Evolutionary conservation across 1,140 invertebrate species (phyloP).

Genomic region (Neoseiulus cucumeris): DNA sequence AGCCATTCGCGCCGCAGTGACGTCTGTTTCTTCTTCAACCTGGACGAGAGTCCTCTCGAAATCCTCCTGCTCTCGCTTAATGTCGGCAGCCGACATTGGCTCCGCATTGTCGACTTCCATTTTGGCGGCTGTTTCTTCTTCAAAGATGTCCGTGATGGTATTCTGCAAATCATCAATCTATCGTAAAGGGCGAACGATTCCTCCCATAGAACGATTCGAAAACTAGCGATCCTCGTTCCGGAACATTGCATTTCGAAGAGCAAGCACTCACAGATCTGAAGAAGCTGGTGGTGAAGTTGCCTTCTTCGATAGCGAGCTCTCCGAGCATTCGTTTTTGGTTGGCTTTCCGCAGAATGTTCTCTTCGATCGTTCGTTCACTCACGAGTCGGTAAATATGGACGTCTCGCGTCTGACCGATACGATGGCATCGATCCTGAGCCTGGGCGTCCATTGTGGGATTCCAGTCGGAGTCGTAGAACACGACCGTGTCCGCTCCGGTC

Average conservation of each 20-base stretch:
- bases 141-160: not conserved
- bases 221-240: not conserved
- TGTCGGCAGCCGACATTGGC: conserved; percentile 35
- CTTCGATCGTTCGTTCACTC: conserved; percentile 90
- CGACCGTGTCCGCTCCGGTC: conserved; percentile 95
- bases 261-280: conserved; percentile 78
- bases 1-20: conserved; percentile 65
- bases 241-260: too few species aligned
- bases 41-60: conserved; percentile 48
- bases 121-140: conserved; percentile 37
- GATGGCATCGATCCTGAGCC: conserved; percentile 91
- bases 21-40: conserved; percentile 84
- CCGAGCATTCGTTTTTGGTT: conserved; percentile 90
- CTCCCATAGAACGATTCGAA: not conserved
- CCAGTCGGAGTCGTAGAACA: conserved; percentile 99
- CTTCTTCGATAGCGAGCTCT: conserved; percentile 93
- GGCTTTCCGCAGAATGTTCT: conserved; percentile 97
- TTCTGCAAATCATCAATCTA: conserved; percentile 7
- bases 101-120: conserved; percentile 48
- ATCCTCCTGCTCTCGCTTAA: conserved; percentile 26
- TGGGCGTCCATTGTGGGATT: conserved; percentile 99
- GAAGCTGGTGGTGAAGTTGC: conserved; percentile 93
- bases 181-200: conserved; percentile 7
- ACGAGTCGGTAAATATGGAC: conserved; percentile 96
- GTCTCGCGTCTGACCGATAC: conserved; percentile 96